Conservation (phyloP, 1,140 invertebrate species). For the Ephestia elutella region DNA sequence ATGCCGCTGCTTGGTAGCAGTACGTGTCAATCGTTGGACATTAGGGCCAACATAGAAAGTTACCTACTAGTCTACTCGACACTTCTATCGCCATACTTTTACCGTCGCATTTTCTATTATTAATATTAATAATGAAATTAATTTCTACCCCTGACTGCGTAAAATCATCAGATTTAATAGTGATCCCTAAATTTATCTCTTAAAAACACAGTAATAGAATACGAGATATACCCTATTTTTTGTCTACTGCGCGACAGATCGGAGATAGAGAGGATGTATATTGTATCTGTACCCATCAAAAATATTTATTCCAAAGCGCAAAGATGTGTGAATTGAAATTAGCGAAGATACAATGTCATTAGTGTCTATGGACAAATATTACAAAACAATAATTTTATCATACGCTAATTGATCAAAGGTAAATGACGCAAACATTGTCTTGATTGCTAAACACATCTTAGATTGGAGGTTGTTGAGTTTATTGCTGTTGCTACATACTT, state of each 20-base stretch:
- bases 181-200: no score
- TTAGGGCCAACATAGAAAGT: not conserved
- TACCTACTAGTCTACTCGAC: not conserved
- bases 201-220: no score
- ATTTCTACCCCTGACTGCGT: no score
- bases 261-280: no score
- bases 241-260: no score
- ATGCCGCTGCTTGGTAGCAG: not conserved
- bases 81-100: not conserved
- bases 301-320: no score
- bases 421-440: not conserved
- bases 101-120: not conserved
- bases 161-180: no score
- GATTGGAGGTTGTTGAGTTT: not conserved
- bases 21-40: not conserved
- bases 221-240: no score
- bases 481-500: not conserved
- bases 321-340: no score
- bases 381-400: not conserved
- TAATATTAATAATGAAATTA: no score
- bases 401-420: not conserved
- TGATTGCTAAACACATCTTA: slow-evolving; percentile 3
- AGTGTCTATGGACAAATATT: not conserved
- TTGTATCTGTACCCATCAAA: no score
- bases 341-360: not conserved